Percentiles rank a stretch among this genome's conserved stretches.
Evolutionary conservation across 2,797 vertebrate species (phyloP).

Genomic region (Acestrorhynchus altus): DNA sequence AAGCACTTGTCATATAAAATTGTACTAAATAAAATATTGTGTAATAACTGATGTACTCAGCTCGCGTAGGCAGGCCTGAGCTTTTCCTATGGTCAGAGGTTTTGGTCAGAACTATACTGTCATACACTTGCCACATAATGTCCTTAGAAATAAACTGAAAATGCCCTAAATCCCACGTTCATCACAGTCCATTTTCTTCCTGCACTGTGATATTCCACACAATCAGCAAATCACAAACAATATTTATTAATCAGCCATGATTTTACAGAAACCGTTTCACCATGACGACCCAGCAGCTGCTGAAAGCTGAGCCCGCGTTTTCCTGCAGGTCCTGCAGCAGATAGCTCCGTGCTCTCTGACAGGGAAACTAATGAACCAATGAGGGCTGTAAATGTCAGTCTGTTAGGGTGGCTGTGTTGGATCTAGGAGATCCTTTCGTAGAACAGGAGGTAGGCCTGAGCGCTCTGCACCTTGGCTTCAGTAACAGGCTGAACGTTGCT

Average conservation of each 20-base stretch:
- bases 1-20: conserved; percentile 10
- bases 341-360: not conserved
- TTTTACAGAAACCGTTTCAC: conserved; percentile 9
- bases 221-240: not conserved
- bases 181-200: not conserved
- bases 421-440: conserved; percentile 87
- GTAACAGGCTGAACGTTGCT: conserved; percentile 87
- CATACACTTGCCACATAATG: not conserved
- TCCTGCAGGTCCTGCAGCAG: not conserved
- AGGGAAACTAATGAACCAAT: not conserved
- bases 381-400: not conserved
- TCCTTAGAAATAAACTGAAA: not conserved
- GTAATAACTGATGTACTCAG: not conserved
- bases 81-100: not conserved
- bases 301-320: not conserved
- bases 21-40: conserved; percentile 28
- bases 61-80: conserved; percentile 1
- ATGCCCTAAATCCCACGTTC: too few relatives aligned
- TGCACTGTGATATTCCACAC: not conserved
- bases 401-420: not conserved
- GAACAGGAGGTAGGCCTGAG: conserved; percentile 98
- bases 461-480: conserved; percentile 84
- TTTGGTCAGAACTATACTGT: conserved; percentile 6
- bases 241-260: not conserved
- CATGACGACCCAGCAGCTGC: not conserved